These are phyloP conservation scores for Nycticryphes semicollaris DNA, from an alignment of 2,113 vertebrate species.

Conservation along the genomic window DNA sequence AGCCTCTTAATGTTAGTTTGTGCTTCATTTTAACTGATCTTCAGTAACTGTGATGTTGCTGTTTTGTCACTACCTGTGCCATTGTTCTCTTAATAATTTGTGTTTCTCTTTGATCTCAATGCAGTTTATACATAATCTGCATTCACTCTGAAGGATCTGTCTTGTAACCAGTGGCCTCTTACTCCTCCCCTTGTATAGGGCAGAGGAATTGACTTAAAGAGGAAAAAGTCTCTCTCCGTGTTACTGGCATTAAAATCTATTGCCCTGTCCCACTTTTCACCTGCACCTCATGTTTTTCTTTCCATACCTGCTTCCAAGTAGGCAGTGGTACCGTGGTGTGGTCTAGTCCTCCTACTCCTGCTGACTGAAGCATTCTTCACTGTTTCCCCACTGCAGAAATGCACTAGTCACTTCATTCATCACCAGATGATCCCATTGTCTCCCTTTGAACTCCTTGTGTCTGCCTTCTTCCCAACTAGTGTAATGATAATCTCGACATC, in stretches of 20 bases:
- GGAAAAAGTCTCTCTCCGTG: background rate
- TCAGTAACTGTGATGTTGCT: background rate
- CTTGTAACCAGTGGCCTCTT: background rate
- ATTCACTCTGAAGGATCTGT: background rate
- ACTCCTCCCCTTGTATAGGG: background rate
- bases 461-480: background rate
- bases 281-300: background rate
- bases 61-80: background rate
- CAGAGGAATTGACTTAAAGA: background rate
- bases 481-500: background rate
- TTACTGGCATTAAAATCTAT: background rate
- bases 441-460: background rate
- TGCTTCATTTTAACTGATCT: background rate
- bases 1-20: background rate
- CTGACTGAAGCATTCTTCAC: rapidly evolving
- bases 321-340: background rate
- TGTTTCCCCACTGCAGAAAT: background rate
- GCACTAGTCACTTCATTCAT: background rate
- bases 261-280: background rate
- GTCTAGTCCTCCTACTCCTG: background rate
- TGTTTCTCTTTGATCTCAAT: background rate
- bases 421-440: background rate
- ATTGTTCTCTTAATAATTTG: background rate
- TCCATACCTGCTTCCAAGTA: background rate
- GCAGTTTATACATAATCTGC: background rate